A percentile compares a stretch with the other conserved stretches of the same genome.
Evolutionary conservation across 2,888 invertebrate species (phyloP).

Genomic region (Microplitis deprimator): DNA sequence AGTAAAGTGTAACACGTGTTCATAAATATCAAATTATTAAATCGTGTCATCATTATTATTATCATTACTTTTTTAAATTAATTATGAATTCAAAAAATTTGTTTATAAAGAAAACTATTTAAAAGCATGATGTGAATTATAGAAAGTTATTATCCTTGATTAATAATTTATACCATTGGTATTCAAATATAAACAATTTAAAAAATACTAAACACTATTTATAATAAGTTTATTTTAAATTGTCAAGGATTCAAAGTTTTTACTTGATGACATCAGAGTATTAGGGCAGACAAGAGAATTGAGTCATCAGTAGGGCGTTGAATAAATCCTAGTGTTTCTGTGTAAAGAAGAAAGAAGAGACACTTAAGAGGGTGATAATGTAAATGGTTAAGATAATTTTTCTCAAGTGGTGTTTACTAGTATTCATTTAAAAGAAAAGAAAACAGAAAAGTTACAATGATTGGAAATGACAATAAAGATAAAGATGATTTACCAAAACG

Average conservation of each 20-base stretch:
- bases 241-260: not conserved
- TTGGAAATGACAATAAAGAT: slow-evolving; percentile 25
- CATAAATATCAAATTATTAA: not conserved
- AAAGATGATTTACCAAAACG: slow-evolving; percentile 69
- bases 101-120: not conserved
- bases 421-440: not conserved
- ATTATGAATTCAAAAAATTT: not conserved
- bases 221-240: not conserved
- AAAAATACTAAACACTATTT: not conserved
- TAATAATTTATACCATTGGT: not conserved
- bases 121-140: not conserved
- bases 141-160: not conserved
- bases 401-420: not conserved
- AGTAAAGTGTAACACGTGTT: not conserved
- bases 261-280: slow-evolving; percentile 5
- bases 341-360: not conserved
- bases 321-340: not conserved
- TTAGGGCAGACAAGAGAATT: slow-evolving; percentile 9
- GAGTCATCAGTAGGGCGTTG: slow-evolving; percentile 20
- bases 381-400: slow-evolving; percentile 6
- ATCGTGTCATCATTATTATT: not conserved
- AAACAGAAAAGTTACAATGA: slow-evolving; percentile 29
- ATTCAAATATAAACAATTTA: not conserved
- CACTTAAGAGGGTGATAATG: not conserved
- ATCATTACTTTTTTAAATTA: not conserved